phyloP scores from a whole-genome alignment of 2,888 invertebrate genomes.

The Drosophila robusta region DNA sequence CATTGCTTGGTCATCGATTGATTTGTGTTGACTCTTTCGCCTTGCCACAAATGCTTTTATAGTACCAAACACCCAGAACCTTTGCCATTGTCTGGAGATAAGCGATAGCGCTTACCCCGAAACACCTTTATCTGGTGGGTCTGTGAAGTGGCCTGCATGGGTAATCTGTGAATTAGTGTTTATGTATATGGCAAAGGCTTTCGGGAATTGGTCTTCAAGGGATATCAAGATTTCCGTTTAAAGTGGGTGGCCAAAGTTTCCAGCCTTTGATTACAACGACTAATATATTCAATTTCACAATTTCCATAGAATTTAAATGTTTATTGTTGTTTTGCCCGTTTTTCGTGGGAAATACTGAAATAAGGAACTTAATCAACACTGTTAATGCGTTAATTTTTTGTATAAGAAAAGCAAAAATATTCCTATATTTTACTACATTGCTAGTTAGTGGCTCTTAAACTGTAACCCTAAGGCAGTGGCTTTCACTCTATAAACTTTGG shows the following conservation, averaged over 20 bases:
- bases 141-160: not conserved
- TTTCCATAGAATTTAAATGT: not conserved
- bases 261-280: not conserved
- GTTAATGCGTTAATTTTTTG: no score
- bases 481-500: no score
- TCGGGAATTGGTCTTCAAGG: not conserved
- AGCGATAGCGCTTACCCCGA: conserved; percentile 11
- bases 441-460: no score
- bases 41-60: conserved; percentile 17
- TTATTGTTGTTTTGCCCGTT: not conserved
- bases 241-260: not conserved
- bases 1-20: conserved; percentile 15
- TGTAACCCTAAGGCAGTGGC: no score
- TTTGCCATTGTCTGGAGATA: conserved; percentile 13
- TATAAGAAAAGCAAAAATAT: no score
- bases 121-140: conserved; percentile 4
- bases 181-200: not conserved
- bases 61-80: not conserved
- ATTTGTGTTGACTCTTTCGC: conserved; percentile 3
- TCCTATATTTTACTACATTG: no score
- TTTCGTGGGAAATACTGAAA: no score
- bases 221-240: conserved; percentile 12
- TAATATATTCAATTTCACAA: not conserved
- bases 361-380: no score
- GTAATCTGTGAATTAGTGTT: conserved; percentile 1